These are phyloP conservation scores for Eolophus roseicapilla DNA, from an alignment of 2,113 vertebrate species.

Conservation along the genomic window DNA sequence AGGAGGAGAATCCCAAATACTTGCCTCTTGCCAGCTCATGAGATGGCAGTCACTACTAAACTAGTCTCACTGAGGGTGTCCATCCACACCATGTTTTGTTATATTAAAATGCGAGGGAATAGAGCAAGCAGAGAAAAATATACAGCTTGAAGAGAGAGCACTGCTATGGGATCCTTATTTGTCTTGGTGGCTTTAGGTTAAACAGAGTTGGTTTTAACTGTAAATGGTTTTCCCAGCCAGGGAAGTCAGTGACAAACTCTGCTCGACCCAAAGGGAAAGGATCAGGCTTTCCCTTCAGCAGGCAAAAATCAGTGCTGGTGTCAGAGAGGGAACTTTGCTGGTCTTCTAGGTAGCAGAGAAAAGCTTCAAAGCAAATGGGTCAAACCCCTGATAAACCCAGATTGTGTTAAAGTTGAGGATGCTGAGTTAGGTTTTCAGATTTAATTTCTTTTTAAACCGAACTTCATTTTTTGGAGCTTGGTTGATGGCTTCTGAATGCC, in stretches of 20 bases:
- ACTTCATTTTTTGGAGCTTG: neutral
- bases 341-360: neutral
- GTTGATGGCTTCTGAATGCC: neutral
- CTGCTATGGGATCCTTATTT: neutral
- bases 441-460: neutral
- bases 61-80: neutral
- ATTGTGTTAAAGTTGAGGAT: neutral
- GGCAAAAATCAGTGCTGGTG: neutral
- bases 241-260: neutral
- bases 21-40: neutral
- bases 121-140: neutral
- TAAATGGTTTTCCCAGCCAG: neutral
- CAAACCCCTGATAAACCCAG: neutral
- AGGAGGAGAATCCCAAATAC: neutral
- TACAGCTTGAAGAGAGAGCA: neutral
- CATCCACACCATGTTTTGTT: neutral
- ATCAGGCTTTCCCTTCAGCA: neutral
- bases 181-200: neutral
- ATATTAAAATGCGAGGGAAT: neutral
- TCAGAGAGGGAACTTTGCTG: neutral
- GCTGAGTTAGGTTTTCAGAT: neutral
- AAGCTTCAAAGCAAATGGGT: neutral
- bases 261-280: neutral
- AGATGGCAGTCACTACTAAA: neutral
- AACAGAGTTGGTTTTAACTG: neutral